Conservation (phyloP, 2,797 vertebrate species). For the Betta splendens region DNA sequence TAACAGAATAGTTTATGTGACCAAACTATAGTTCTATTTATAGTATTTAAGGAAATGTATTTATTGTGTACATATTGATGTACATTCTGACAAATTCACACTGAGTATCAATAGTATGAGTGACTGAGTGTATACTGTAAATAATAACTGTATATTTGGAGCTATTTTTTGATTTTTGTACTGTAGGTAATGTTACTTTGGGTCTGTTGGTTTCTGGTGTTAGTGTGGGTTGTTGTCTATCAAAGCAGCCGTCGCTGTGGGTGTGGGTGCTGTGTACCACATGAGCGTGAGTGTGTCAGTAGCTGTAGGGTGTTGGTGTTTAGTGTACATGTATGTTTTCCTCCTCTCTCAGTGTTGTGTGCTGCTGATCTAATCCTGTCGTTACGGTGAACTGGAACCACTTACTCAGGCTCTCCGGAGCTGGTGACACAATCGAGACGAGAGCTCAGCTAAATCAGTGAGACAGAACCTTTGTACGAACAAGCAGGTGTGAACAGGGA, state of each 20-base stretch:
- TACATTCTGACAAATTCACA: slow-evolving; percentile 81
- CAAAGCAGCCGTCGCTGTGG: slow-evolving; percentile 35
- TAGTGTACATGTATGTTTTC: slow-evolving; percentile 69
- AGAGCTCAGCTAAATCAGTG: slow-evolving; percentile 32
- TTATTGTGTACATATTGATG: slow-evolving; percentile 82
- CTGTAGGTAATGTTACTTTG: slow-evolving; percentile 75
- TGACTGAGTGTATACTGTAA: slow-evolving; percentile 79
- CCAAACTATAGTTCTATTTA: slow-evolving; percentile 80
- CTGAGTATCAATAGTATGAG: slow-evolving; percentile 75
- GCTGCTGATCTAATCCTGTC: slow-evolving; percentile 68
- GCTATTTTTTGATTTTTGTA: slow-evolving; percentile 81
- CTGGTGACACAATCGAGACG: slow-evolving; percentile 51
- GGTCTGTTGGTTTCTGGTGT: slow-evolving; percentile 68
- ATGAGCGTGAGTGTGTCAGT: slow-evolving; percentile 18
- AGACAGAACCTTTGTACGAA: slow-evolving; percentile 53
- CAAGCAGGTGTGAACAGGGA: slow-evolving; percentile 40
- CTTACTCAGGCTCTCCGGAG: slow-evolving; percentile 61
- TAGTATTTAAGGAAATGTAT: slow-evolving; percentile 80
- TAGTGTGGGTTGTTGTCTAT: slow-evolving; percentile 62
- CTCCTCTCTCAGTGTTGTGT: slow-evolving; percentile 74
- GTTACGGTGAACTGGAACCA: slow-evolving; percentile 60
- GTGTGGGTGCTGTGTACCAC: slow-evolving; percentile 10
- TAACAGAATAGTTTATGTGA: slow-evolving; percentile 76
- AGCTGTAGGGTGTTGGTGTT: no score
- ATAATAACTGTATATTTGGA: slow-evolving; percentile 84